Conservation (phyloP, 2,888 invertebrate species). For the Polietes domitor region DNA sequence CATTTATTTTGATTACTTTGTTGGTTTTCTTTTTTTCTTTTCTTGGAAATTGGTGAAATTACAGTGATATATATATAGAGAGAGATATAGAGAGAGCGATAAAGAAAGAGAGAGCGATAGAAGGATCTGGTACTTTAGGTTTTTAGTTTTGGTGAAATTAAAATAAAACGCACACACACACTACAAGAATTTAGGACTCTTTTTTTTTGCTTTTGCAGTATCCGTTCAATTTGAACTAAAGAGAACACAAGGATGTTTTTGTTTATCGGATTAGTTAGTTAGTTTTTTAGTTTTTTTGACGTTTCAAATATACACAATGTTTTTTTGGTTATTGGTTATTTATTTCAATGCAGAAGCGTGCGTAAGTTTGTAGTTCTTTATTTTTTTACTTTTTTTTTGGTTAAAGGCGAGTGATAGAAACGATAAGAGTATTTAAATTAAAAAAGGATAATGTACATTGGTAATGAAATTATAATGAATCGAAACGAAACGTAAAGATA, state of each 20-base stretch:
- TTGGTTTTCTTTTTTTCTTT: constrained; percentile 25
- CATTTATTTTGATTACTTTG: constrained; percentile 33
- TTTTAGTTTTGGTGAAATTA: constrained; percentile 45
- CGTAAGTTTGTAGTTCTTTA: constrained; percentile 73
- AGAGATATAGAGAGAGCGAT: constrained; percentile 42
- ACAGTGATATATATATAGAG: too few species aligned
- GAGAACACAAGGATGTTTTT: constrained; percentile 64
- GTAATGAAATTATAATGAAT: constrained; percentile 21
- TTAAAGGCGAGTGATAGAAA: constrained; percentile 65
- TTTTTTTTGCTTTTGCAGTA: constrained; percentile 24
- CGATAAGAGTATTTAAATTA: constrained; percentile 64
- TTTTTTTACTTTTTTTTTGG: constrained; percentile 61
- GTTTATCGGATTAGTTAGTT: constrained; percentile 62
- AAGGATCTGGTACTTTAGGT: constrained; percentile 38
- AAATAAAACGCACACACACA: constrained; percentile 63
- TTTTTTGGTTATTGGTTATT: constrained; percentile 48
- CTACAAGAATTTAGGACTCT: constrained; percentile 52
- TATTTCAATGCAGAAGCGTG: constrained; percentile 80
- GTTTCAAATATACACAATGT: constrained; percentile 58
- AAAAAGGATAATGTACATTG: constrained; percentile 45
- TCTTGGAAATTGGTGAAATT: constrained; percentile 38
- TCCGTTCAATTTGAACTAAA: constrained; percentile 40
- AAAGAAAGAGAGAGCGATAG: constrained; percentile 50
- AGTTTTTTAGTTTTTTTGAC: constrained; percentile 46
- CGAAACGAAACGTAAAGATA: neutral